Base-by-base conservation (phyloP, 2,888 invertebrate species). In the Phyllotreta striolata region DNA sequence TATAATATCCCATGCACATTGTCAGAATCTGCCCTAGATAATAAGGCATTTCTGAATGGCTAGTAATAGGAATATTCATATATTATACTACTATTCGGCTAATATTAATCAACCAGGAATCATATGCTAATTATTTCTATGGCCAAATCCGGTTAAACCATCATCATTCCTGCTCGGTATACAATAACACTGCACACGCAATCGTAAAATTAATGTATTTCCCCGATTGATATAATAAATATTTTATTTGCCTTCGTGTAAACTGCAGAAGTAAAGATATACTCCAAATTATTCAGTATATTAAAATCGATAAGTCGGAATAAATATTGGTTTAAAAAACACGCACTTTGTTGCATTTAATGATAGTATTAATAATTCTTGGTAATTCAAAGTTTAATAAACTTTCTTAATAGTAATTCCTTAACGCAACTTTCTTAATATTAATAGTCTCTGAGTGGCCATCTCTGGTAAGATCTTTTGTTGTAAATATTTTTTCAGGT, bases 121-220 rank as follows among this genome's bases (percentile, higher is more conserved):
- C 44, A 46, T 56, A 37, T 44, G 44, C 37, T 46, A 37, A 56
- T 56, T 44, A 56, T 46, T 56, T 44, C 10, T 35, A 46, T 56
- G 44, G 56, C 9, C 38, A 37, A 44, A 56, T 49, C 49, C 49
- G 49, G 34, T 49, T 49, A 49, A 8, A 49, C 35, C 49, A 49
- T 49, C 37, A 49, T 35, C 3, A 49, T 49, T 49, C 8, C 37
- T 49, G 34, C 6, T 34, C 37, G 1, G 14, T 35, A 12, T 49
- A 35, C 35, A 10, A n/a, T n/a, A n/a, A 9, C n/a, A 49, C 46
- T 5, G 38, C 12, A n/a, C 14, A 56, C 43, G 44, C 56, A 40
- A 56, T 56, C 44, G 35, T 56, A 37, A 46, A 56, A 56, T 56
- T 56, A 56, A 56, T 56, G 46, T 56, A 38, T 44, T 56, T 46